phyloP scores from a whole-genome alignment of 92 coral and sea anemone species.

The Porites rus region DNA sequence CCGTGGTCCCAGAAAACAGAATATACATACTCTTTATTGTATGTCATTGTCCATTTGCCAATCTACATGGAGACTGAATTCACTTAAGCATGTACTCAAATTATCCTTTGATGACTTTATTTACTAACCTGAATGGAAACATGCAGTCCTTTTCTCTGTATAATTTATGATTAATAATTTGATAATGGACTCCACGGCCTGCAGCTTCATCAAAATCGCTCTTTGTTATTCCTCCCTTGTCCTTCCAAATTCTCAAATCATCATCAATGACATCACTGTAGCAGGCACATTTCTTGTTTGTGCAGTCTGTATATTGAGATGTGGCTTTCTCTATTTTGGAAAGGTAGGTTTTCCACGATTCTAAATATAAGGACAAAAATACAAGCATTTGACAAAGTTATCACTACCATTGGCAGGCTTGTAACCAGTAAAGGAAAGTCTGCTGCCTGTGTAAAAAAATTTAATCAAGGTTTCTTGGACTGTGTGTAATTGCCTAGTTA shows the following conservation, averaged over 20 bases:
- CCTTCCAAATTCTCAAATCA: constrained; percentile 86
- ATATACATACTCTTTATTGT: no score
- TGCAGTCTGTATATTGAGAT: constrained; percentile 80
- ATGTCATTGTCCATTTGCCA: no score
- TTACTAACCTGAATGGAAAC: constrained; percentile 91
- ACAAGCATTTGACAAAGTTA: no score
- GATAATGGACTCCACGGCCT: constrained; percentile 91
- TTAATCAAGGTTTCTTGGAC: no score
- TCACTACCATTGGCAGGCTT: no score
- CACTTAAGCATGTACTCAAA: no score
- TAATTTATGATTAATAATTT: constrained; percentile 88
- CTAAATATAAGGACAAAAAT: constrained; percentile 30
- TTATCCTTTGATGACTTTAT: no score
- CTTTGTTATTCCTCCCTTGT: constrained; percentile 85
- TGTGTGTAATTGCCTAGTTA: no score
- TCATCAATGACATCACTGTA: constrained; percentile 86
- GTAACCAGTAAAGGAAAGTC: no score
- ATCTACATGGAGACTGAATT: no score
- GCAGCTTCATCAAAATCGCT: constrained; percentile 78
- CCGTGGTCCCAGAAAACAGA: no score
- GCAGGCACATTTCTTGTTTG: constrained; percentile 93
- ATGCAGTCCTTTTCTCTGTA: constrained; percentile 92
- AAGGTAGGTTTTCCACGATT: constrained; percentile 89
- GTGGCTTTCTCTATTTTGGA: constrained; percentile 74
- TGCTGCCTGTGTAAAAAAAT: no score